Conservation (phyloP, 2,797 vertebrate species). For the Melanotaenia trifasciata region DNA sequence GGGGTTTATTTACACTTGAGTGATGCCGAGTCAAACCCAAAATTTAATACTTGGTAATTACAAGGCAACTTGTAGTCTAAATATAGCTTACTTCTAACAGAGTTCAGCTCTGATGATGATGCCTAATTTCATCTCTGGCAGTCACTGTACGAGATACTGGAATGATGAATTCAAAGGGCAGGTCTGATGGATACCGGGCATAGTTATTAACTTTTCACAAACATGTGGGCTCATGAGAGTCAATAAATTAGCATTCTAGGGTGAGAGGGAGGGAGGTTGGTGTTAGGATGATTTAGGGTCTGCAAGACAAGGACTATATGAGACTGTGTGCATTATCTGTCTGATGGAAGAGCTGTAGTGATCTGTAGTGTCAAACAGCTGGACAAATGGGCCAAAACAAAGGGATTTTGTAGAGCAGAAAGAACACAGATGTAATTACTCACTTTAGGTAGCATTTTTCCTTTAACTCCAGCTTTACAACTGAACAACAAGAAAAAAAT, state of each 20-base stretch:
- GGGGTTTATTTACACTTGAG: neutral
- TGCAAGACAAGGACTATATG: neutral
- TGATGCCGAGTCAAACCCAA: slow-evolving; percentile 6
- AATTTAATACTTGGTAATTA: slow-evolving; percentile 26
- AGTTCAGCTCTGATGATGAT: slow-evolving; percentile 5
- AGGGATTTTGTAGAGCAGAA: neutral
- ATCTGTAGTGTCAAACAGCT: neutral
- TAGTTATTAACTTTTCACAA: slow-evolving; percentile 5
- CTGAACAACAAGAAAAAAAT: neutral
- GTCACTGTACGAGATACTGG: neutral
- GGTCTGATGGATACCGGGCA: slow-evolving; percentile 2
- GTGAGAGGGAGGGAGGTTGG: neutral
- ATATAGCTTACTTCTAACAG: neutral
- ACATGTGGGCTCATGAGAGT: neutral
- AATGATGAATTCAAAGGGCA: slow-evolving; percentile 4
- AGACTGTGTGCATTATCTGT: neutral
- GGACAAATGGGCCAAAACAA: neutral
- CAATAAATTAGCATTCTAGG: slow-evolving; percentile 11
- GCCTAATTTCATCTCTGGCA: neutral
- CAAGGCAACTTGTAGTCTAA: slow-evolving; percentile 13
- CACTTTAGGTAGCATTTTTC: neutral
- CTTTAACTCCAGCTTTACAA: neutral
- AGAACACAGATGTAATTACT: neutral
- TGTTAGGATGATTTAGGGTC: slow-evolving; percentile 14
- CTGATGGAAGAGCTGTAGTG: slow-evolving; percentile 2